A percentile compares a stretch with the other conserved stretches of the same genome.
phyloP scores from a whole-genome alignment of 2,113 vertebrate genomes.

The Polypterus senegalus region DNA sequence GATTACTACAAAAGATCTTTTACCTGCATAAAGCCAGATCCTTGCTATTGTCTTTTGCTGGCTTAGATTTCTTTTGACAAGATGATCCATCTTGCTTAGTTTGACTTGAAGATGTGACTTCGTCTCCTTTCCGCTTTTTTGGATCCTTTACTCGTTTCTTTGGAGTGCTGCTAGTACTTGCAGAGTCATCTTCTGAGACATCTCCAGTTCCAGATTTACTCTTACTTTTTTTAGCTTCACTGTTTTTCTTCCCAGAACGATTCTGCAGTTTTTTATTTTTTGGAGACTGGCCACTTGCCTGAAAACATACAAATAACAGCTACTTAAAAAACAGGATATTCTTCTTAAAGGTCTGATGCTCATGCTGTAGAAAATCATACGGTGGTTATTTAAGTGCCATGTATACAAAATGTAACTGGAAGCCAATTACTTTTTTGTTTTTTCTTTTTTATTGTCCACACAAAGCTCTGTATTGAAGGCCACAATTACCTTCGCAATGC shows the following conservation, averaged over 20 bases:
- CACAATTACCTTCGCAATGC: constrained; percentile 83
- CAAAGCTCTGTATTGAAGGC: not conserved
- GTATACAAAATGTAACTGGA: not conserved
- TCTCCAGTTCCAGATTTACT: constrained; percentile 62
- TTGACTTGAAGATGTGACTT: constrained; percentile 46
- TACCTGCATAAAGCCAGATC: constrained; percentile 76
- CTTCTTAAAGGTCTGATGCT: no score
- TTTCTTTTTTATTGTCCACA: not conserved
- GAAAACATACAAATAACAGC: constrained; percentile 9
- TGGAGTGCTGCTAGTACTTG: constrained; percentile 62
- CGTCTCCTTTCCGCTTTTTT: constrained; percentile 78
- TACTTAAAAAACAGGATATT: no score
- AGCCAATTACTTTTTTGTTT: constrained; percentile 1
- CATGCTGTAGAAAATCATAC: no score
- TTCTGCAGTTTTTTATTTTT: constrained; percentile 72
- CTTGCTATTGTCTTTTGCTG: constrained; percentile 72
- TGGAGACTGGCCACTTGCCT: constrained; percentile 86
- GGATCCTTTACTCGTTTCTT: constrained; percentile 73
- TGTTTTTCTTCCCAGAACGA: constrained; percentile 64
- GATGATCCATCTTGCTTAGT: constrained; percentile 68
- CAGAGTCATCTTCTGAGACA: constrained; percentile 66
- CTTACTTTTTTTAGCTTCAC: constrained; percentile 71
- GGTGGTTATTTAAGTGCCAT: no score
- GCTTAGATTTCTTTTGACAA: constrained; percentile 75
- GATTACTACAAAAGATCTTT: not conserved